A percentile compares a stretch with the other conserved stretches of the same genome.
Evolutionary conservation across 2,888 invertebrate genomes (phyloP).

Genomic region (Eilema griseolum): DNA sequence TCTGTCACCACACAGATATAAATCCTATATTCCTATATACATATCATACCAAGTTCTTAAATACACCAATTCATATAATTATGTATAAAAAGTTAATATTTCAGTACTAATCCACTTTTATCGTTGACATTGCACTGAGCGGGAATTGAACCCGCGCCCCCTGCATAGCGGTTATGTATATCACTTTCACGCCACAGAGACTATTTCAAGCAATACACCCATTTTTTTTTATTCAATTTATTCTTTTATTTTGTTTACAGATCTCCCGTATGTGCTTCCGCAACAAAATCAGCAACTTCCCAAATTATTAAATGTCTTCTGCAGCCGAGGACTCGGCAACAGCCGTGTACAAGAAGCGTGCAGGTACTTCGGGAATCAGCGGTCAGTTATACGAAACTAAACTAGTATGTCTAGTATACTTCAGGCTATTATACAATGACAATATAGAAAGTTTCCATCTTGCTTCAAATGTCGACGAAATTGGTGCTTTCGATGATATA

Average conservation of each 20-base stretch:
- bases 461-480: conserved; percentile 36
- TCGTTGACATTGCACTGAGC: too few relatives aligned
- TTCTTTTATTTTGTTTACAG: neutral
- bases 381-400: conserved; percentile 47
- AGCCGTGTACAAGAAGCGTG: conserved; percentile 21
- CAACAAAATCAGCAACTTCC: neutral
- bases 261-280: neutral
- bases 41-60: too few relatives aligned
- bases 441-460: conserved; percentile 31
- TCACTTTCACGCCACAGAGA: too few relatives aligned
- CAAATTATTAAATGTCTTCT: neutral
- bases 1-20: too few relatives aligned
- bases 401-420: conserved; percentile 36
- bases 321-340: neutral
- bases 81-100: too few relatives aligned
- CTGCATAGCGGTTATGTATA: too few relatives aligned
- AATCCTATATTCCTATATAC: too few relatives aligned
- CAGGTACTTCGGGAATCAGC: conserved; percentile 34
- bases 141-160: too few relatives aligned
- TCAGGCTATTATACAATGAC: conserved; percentile 27
- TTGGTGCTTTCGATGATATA: conserved; percentile 45
- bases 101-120: too few relatives aligned
- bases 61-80: too few relatives aligned
- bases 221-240: neutral
- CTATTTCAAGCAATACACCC: too few relatives aligned